A percentile compares a stretch with the other conserved stretches of the same genome.
phyloP scores from a whole-genome alignment of 2,113 vertebrate species.

The Mugil cephalus region DNA sequence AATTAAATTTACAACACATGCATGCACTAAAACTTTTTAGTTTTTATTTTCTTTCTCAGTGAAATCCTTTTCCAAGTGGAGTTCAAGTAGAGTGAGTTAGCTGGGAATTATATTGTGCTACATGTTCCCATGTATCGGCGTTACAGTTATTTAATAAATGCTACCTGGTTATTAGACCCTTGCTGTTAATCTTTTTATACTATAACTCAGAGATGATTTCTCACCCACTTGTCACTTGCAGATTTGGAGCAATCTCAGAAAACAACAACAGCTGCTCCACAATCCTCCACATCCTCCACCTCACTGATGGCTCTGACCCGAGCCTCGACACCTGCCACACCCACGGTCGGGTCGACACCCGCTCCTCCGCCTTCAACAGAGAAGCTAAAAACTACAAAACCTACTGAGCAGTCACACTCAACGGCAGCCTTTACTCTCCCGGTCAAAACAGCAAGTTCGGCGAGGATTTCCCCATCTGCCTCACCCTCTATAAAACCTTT shows the following conservation, averaged over 20 bases:
- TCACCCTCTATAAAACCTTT: background rate
- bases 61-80: no score
- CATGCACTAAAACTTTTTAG: no score
- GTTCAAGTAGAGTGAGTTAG: no score
- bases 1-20: no score
- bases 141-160: no score
- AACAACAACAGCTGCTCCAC: background rate
- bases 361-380: background rate
- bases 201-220: no score
- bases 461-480: background rate
- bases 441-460: background rate
- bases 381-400: background rate
- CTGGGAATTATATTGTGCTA: no score
- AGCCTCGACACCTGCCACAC: background rate
- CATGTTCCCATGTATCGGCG: no score
- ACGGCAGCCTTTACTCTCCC: background rate
- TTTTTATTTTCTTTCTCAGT: no score
- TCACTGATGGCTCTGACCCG: background rate
- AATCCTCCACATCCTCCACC: background rate
- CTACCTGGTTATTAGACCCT: no score
- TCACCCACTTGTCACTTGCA: conserved; percentile 4
- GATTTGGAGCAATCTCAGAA: conserved; percentile 18
- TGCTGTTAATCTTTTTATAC: no score
- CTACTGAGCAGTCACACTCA: background rate
- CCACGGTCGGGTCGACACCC: background rate